These are phyloP conservation scores for Bombus turneri DNA, from an alignment of 1,140 invertebrate genomes.

Conservation along the genomic window DNA sequence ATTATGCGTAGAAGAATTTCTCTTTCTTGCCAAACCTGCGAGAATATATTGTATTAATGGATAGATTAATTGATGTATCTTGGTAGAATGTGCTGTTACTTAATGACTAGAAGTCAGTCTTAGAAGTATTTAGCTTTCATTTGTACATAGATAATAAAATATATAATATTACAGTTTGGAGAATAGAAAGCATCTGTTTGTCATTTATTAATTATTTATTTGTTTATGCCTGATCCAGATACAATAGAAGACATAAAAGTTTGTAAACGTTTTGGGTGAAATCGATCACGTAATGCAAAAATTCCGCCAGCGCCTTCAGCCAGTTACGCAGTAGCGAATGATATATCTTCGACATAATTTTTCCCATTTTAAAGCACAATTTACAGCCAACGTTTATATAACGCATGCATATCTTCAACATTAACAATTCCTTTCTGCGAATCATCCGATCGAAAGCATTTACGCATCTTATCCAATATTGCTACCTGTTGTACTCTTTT, in stretches of 20 bases:
- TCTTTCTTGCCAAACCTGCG: background rate
- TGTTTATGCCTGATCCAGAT: background rate
- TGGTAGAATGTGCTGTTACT: background rate
- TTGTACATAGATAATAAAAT: background rate
- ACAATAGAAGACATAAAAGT: background rate
- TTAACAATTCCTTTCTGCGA: background rate
- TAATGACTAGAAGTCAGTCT: background rate
- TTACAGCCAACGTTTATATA: background rate
- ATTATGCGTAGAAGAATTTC: slow-evolving; percentile 2
- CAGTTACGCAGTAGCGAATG: background rate
- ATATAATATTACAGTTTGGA: background rate
- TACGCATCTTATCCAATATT: background rate
- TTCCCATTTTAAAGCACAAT: background rate
- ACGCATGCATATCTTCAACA: background rate
- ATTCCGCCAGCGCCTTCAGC: background rate
- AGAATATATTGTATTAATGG: background rate
- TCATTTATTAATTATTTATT: background rate
- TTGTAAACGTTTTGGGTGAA: slow-evolving; percentile 17
- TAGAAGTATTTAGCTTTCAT: background rate
- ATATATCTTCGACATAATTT: slow-evolving; percentile 9
- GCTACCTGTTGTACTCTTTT: too few relatives aligned
- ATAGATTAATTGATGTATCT: background rate
- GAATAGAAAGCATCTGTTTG: background rate
- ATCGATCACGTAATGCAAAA: slow-evolving; percentile 43
- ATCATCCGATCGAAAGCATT: background rate